Evolutionary conservation across 2,888 invertebrate species (phyloP), one percentile per base, ranked within the genome.

Genomic region (Ectobius pallidus): DNA sequence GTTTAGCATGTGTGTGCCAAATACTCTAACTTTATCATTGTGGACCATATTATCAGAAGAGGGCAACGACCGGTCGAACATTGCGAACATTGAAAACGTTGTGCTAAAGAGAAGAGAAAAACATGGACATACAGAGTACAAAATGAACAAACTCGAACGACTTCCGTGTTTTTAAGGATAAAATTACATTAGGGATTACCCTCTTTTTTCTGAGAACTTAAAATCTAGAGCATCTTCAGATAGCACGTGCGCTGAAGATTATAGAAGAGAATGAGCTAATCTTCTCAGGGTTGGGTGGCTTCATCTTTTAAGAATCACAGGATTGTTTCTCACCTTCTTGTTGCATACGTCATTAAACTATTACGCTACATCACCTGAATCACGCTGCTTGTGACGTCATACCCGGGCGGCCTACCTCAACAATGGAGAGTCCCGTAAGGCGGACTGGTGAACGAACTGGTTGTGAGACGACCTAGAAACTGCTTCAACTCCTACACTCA

Each of bases 351-450:
- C 58, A 58, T 25, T 30, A n/a, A 25, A 22, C 16, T 22, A 58
- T 2, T 52, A 52, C 52, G 14, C 9, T 52, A 16, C 46, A 39
- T 39, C 49, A 52, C 52, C 25, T 25, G 52, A 52, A 52, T 52
- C 52, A 22, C 2, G 22, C 9, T 3, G 52, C 6, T 58, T 16
- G 3, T 46, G 65, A 69, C 75, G 75, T 75, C 73, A 75, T 55
- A 27, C 39, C 20, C 39, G 39, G 30, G 25, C 9, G 46, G 69
- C 75, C 75, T 75, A 71, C 73, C 75, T 71, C 75, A 75, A 75
- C 75, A 73, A 73, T 70, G 46, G 71, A 73, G 71, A 73, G 73
- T 75, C 65, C 73, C 73, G 75, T 71, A 73, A 16, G 49, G 9
- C 18, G 42, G 14, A n/a, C n/a, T n/a, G n/a, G 18, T 39, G 16